A percentile compares a stretch with the other conserved stretches of the same genome.
phyloP scores from a whole-genome alignment of 2,113 vertebrate genomes.

The Ginglymostoma cirratum region DNA sequence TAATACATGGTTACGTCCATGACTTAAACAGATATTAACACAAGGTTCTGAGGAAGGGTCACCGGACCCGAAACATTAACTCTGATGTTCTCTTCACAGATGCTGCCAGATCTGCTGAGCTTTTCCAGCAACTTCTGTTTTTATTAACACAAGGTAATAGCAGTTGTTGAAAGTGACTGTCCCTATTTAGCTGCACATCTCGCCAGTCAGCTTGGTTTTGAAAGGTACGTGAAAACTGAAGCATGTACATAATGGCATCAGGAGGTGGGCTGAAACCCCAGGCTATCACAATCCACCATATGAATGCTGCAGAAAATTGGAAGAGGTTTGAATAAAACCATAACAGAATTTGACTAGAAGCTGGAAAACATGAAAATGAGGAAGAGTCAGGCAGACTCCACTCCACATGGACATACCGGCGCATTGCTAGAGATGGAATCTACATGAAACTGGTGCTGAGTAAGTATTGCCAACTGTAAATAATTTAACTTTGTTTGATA shows the following conservation, averaged over 20 bases:
- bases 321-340: not conserved
- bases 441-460: not conserved
- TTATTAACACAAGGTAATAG: not conserved
- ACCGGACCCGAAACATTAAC: no score
- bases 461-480: not conserved
- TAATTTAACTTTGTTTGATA: not conserved
- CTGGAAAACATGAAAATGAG: not conserved
- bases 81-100: no score
- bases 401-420: not conserved
- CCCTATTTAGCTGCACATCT: not conserved
- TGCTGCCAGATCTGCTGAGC: no score
- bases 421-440: not conserved
- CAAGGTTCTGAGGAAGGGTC: not conserved
- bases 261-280: not conserved
- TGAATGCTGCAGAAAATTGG: not conserved
- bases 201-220: not conserved
- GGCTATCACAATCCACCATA: not conserved
- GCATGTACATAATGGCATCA: not conserved
- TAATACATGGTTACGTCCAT: not conserved
- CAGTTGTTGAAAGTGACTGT: not conserved
- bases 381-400: not conserved
- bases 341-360: not conserved
- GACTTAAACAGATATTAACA: not conserved
- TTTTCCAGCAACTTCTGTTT: no score
- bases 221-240: not conserved